Percentiles rank a stretch among this genome's conserved stretches.
phyloP scores from a whole-genome alignment of 2,113 vertebrate species.

The Pelmatolapia mariae region DNA sequence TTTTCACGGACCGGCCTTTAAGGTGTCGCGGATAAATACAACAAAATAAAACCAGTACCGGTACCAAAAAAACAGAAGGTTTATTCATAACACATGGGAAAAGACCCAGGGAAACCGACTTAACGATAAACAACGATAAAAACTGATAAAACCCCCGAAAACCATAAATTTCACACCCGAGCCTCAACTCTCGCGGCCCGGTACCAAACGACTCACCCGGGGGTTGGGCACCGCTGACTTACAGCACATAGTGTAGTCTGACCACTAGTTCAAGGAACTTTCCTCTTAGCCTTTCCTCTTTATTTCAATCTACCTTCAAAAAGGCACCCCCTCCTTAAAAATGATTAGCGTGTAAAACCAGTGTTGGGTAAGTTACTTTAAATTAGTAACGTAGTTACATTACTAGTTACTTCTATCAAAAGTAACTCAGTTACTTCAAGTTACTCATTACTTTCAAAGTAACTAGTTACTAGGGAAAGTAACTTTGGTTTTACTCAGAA shows the following conservation, averaged over 20 bases:
- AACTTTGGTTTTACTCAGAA: too few relatives aligned
- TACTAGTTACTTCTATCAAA: too few relatives aligned
- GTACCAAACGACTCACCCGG: neutral
- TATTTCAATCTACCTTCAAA: neutral
- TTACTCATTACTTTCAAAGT: too few relatives aligned
- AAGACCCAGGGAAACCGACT: neutral
- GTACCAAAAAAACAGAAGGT: neutral
- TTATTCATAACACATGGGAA: neutral
- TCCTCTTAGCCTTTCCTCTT: neutral
- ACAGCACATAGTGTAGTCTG: neutral
- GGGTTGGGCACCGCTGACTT: neutral
- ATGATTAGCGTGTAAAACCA: neutral
- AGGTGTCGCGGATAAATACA: neutral
- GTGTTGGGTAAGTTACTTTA: too few relatives aligned
- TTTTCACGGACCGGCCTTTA: neutral
- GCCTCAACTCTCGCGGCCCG: neutral
- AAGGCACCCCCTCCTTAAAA: neutral
- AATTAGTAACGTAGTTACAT: too few relatives aligned
- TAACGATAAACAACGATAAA: neutral
- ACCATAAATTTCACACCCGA: neutral
- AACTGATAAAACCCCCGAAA: neutral
- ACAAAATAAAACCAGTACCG: neutral
- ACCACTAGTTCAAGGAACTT: neutral
- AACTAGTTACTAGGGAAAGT: too few relatives aligned
- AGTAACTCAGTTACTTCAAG: too few relatives aligned